Evolutionary conservation across 37 sponge, comb jelly and placozoan species (phyloP).

Genomic region (Bolinopsis microptera): DNA sequence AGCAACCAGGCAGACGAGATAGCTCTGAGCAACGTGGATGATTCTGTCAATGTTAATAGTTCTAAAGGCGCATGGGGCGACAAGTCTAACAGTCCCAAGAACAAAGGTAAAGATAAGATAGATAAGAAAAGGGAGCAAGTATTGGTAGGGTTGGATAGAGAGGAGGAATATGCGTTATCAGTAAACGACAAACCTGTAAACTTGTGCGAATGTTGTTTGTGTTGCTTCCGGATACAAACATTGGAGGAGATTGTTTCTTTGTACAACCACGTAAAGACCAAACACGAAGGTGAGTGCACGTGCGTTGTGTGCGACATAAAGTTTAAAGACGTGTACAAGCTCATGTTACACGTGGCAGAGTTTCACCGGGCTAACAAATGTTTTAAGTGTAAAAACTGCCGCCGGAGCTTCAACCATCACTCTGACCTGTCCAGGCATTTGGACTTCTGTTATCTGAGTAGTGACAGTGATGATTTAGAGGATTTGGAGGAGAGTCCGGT

Average conservation of each 20-base stretch:
- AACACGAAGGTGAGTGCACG: neutral
- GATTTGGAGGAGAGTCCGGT: neutral
- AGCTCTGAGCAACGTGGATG: neutral
- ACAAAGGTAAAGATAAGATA: neutral
- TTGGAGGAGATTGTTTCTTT: slow-evolving; percentile 12
- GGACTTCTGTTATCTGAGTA: neutral
- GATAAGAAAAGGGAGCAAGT: neutral
- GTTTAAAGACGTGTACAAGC: neutral
- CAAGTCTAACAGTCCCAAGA: neutral
- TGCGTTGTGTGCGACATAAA: slow-evolving; percentile 31
- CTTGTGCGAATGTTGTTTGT: slow-evolving; percentile 57
- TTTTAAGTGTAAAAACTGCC: neutral
- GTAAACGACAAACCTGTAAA: slow-evolving; percentile 29
- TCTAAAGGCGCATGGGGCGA: slow-evolving; percentile 23
- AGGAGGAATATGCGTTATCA: neutral
- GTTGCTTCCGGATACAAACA: slow-evolving; percentile 26
- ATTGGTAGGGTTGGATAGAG: neutral
- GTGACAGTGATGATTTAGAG: neutral
- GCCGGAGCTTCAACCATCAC: slow-evolving; percentile 7
- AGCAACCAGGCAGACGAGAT: slow-evolving; percentile 31
- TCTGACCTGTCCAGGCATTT: neutral
- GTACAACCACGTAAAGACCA: slow-evolving; percentile 24
- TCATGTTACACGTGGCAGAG: slow-evolving; percentile 58
- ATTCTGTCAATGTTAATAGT: neutral
- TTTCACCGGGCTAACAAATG: slow-evolving; percentile 6